Evolutionary conservation across 2,797 vertebrate genomes (phyloP), one percentile per base, ranked within the genome.

Genomic region (Nannoperca obscura): DNA sequence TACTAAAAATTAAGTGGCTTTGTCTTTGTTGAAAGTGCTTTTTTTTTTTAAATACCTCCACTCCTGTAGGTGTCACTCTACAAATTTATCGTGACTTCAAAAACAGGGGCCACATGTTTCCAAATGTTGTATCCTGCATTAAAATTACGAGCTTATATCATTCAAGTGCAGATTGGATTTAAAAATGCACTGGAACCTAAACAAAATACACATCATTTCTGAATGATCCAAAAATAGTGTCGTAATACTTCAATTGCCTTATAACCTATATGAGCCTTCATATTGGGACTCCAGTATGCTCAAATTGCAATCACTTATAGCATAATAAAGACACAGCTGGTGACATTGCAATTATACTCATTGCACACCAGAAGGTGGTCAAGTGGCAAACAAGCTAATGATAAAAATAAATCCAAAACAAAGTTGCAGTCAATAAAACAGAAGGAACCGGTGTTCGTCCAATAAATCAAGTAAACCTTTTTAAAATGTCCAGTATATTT

Each of bases 11-110:
- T 0, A 55, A 63, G 38, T 13, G 27, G 40, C 32, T 50, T 59
- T 6, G 3, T 5, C 44, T 50, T 58, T 58, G 60, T 47, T 60
- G 1, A 54, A 42, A 63, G 54, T 24, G 8, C 20, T 5, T 7
- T 58, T 58, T 27, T 27, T 27, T 59, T 15, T 27, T 22, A 30
- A 44, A 49, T 14, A 66, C 32, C 58, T 57, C 42, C 34, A 34
- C 4, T 63, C 47, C 52, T 72, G 13, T 3, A 67, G 30, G 52
- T 47, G 74, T 58, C 74, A 75, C 49, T 74, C 34, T 59, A 24
- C 11, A 15, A 32, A 13, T 17, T 49, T 0, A 14, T 4, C 46
- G 47, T 10, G 42, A 75, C 24, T 69, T 49, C 3, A 59, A 4
- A 17, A 1, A 34, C 3, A 20, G 8, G 1, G 7, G 4, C 10